phyloP scores from a whole-genome alignment of 1,140 invertebrate species.

The Pseudomyrmex gracilis region DNA sequence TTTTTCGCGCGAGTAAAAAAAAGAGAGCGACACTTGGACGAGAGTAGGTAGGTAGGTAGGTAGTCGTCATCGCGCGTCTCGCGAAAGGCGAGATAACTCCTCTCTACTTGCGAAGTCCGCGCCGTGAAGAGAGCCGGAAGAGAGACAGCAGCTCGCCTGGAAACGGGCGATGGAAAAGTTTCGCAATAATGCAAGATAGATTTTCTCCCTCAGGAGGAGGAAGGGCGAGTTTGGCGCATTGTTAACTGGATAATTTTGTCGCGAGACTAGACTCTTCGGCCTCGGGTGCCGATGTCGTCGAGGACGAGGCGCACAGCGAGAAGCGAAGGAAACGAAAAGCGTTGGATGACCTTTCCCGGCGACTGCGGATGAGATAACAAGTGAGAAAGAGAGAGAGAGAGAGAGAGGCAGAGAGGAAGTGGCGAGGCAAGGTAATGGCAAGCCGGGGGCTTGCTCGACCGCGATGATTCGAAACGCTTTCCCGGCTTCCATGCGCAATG shows the following conservation, averaged over 20 bases:
- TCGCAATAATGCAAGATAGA: constrained; percentile 77
- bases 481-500: constrained; percentile 63
- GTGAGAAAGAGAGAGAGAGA: neutral
- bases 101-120: constrained; percentile 7
- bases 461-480: constrained; percentile 66
- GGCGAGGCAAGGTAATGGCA: neutral
- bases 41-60: neutral
- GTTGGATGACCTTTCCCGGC: neutral
- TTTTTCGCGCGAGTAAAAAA: neutral
- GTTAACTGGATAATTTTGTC: constrained; percentile 68
- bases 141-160: neutral
- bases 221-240: constrained; percentile 57
- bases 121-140: neutral
- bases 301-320: neutral
- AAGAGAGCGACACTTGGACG: neutral
- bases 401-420: neutral
- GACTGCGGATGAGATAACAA: neutral
- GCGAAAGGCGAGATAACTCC: constrained; percentile 18
- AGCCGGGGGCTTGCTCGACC: constrained; percentile 30
- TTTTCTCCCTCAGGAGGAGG: constrained; percentile 12
- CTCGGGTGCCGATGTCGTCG: constrained; percentile 12
- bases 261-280: constrained; percentile 14
- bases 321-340: neutral
- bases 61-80: constrained; percentile 27
- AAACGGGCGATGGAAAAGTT: constrained; percentile 75